Base-by-base conservation (phyloP, 2,113 vertebrate genomes). In the Panthera tigris region DNA sequence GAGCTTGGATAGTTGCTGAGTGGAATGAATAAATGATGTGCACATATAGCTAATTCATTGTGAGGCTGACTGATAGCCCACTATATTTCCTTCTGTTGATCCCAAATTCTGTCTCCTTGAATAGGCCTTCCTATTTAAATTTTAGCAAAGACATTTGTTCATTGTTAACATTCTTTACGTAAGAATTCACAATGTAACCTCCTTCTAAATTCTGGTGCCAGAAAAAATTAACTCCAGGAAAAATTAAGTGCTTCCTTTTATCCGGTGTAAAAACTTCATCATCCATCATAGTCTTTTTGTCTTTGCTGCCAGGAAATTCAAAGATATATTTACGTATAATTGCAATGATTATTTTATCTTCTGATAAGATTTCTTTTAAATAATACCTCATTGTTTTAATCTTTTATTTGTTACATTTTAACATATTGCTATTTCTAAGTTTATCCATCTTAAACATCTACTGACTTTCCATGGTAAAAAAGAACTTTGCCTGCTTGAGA, bases 331-430 rank as follows among this genome's bases (percentile, higher is more conserved):
- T 94, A 86, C 0, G 7, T 76, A 85, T 65, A 92, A 97, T 71
- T 65, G 33, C 31, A 89, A 95, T 55, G 63, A 69, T 25, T 48
- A 76, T 57, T 83, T 78, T 93, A 73, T 65, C 50, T 87, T 85
- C 84, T 96, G 66, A 95, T 78, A 81, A 81, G 80, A 92, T 73
- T 73, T 95, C n/a, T 50, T 94, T 97, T 73, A 83, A 82, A 66
- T 48, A 10, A 11, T 15, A 66, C 41, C 57, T 61, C 57, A 61
- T 18, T 48, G 27, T 29, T 31, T 48, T 48, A 48, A 73, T 55
- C 63, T 68, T 65, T 89, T 61, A 50, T 79, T 50, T 79, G 31
- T 45, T 93, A 80, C 39, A 89, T 87, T 97, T 87, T 68, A 68
- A 74, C 36, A 33, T 61, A 74, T 48, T 91, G 23, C 45, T 74